A percentile compares a stretch with the other conserved stretches of the same genome.
Evolutionary conservation across 2,113 vertebrate species (phyloP).

Genomic region (Caranx ignobilis): DNA sequence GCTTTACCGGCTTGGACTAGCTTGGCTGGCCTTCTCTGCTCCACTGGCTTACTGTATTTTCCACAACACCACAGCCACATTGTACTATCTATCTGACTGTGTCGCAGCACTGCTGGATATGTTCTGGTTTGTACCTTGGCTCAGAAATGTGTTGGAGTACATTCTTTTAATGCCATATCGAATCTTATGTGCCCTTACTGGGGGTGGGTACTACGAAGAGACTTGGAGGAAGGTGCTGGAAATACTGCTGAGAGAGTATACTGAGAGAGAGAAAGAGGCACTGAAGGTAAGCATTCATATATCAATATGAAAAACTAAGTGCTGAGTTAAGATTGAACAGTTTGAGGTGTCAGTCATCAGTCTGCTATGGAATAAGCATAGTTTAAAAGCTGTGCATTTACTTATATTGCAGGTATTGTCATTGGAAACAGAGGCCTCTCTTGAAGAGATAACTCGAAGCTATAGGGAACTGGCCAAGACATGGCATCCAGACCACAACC

Average conservation of each 20-base stretch:
- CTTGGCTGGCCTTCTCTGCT: constrained; percentile 88
- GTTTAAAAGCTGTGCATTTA: neutral
- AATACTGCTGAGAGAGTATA: constrained; percentile 86
- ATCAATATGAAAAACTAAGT: neutral
- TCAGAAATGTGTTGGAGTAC: constrained; percentile 83
- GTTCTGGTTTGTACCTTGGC: constrained; percentile 88
- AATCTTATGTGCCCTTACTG: constrained; percentile 77
- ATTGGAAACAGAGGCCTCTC: constrained; percentile 80
- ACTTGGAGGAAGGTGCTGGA: constrained; percentile 88
- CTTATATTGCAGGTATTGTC: constrained; percentile 85
- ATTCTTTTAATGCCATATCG: constrained; percentile 87
- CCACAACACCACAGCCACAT: constrained; percentile 86
- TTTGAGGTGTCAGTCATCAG: neutral
- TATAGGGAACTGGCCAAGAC: constrained; percentile 88
- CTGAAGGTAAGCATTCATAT: constrained; percentile 81
- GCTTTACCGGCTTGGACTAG: constrained; percentile 86
- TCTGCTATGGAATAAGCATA: neutral
- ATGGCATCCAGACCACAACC: constrained; percentile 94
- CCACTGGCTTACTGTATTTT: constrained; percentile 87
- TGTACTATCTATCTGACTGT: constrained; percentile 84
- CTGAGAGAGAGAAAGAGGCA: constrained; percentile 82
- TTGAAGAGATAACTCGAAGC: constrained; percentile 87
- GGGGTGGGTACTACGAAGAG: constrained; percentile 82
- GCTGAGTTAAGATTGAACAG: neutral
- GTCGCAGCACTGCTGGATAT: constrained; percentile 84